phyloP scores from a whole-genome alignment of 1,140 invertebrate species.

The Panagrolaimus sp. region DNA sequence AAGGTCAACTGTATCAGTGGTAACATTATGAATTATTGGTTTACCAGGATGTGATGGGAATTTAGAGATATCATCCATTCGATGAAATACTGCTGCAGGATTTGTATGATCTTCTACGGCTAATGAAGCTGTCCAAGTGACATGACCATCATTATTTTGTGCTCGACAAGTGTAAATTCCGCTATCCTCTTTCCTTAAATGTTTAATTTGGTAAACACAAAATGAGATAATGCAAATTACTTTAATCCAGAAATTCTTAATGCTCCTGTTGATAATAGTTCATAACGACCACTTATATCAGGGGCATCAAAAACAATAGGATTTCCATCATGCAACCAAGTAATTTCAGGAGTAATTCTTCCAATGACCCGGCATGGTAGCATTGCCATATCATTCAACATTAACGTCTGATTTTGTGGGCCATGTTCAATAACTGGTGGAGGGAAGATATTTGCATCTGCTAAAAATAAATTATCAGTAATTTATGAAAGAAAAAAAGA shows the following conservation, averaged over 20 bases:
- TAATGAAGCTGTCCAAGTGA: conserved; percentile 73
- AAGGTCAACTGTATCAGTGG: conserved; percentile 71
- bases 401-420: conserved; percentile 81
- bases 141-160: conserved; percentile 73
- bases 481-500: conserved; percentile 1
- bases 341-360: conserved; percentile 67
- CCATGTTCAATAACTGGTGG: conserved; percentile 81
- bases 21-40: conserved; percentile 71
- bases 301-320: conserved; percentile 54
- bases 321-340: conserved; percentile 75
- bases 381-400: conserved; percentile 70
- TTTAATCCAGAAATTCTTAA: conserved; percentile 38
- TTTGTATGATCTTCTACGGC: conserved; percentile 67
- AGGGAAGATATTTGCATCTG: conserved; percentile 66
- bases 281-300: conserved; percentile 20
- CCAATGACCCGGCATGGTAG: conserved; percentile 73
- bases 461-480: conserved; percentile 19
- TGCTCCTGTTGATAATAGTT: conserved; percentile 36
- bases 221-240: conserved; percentile 20
- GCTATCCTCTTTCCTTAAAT: conserved; percentile 51
- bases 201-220: conserved; percentile 8
- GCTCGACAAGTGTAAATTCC: conserved; percentile 66
- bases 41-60: conserved; percentile 73
- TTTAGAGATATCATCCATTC: conserved; percentile 69
- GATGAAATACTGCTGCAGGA: conserved; percentile 71